Evolutionary conservation across 2,797 vertebrate species (phyloP), one percentile per base, ranked within the genome.

Genomic region (Ptychadena robeensis): DNA sequence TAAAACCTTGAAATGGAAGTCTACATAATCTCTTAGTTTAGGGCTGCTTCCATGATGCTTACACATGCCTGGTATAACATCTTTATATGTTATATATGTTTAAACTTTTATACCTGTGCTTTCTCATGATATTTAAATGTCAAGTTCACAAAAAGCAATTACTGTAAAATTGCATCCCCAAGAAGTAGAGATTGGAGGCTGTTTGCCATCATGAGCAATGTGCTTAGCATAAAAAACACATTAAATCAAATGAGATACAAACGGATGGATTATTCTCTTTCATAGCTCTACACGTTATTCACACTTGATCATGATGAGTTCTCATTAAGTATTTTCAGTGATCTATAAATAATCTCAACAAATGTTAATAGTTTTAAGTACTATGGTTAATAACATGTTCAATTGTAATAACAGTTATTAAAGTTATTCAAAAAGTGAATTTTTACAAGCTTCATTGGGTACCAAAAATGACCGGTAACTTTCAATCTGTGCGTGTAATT

Each of bases 181-280:
- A 25, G 68, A 22, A 63, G 76, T 38, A 73, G n/a, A 66, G 15
- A 79, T 79, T 73, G 73, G 44, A 64, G 81, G 83, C 80, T 82
- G 85, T 61, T 87, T 81, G 85, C 80, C 86, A 82, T 87, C 82
- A 88, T 86, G 74, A 81, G 80, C 73, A 85, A 80, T 32, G 67
- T 31, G 81, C 87, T 89, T 86, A 75, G 71, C 75, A 88, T 81
- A 85, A 88, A 88, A 90, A 71, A 4, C 32, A 48, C 86, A 87
- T 87, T 86, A 89, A 73, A 84, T 66, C 15, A 76, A 88, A 88
- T 85, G 80, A 89, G 65, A 85, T 83, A 86, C 74, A 87, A 88
- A 86, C 87, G 83, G 87, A 81, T 73, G 63, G 80, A 87, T 87
- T 86, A 67, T 73, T 88, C 74, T 72, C 27, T 83, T 67, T 79